Base-by-base conservation (phyloP, 2,888 invertebrate genomes). In the Tyria jacobaeae region DNA sequence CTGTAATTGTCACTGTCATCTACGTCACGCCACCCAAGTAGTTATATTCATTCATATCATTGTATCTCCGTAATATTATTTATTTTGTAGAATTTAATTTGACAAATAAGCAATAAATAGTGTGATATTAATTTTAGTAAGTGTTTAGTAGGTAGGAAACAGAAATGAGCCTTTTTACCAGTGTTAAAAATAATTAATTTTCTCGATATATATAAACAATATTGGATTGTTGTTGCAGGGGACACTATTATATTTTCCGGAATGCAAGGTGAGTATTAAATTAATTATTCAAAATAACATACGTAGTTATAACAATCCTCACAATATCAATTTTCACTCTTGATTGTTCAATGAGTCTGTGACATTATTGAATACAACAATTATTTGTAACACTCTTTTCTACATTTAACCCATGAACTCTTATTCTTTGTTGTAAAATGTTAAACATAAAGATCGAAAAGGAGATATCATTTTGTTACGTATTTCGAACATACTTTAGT, bases 161-260 rank as follows among this genome's bases (percentile, higher is more conserved):
- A 51, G 54, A 17, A 21, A 58, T 53, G 51, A 52, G 44, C 27
- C 7, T 58, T 47, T 41, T 56, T 10, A 27, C n/a, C 48, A 17
- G 9, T 12, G 34, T 21, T 44, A 35, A 62, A 54, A 21, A 39
- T 62, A 54, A 41, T 48, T n/a, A 37, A 57, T 44, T 59, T 3
- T 17, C 14, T 55, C 9, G n/a, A 37, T 35, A 9, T 55, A 31
- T 37, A 55, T 67, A 24, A 53, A 59, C 59, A 59, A 54, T 60
- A 57, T 66, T 70, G 55, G 61, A 78, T 80, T 81, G 81, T 88
- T 89, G 88, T 94, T 90, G 60, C 95, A 95, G 90, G 94, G 95
- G 96, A 95, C 94, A 94, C 95, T 60, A 94, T 95, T 64, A 89
- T 95, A 78, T 95, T 95, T 84, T 93, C 95, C 76, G 95, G 95